phyloP scores from a whole-genome alignment of 2,797 vertebrate species.

The Anabacerthia variegaticeps region DNA sequence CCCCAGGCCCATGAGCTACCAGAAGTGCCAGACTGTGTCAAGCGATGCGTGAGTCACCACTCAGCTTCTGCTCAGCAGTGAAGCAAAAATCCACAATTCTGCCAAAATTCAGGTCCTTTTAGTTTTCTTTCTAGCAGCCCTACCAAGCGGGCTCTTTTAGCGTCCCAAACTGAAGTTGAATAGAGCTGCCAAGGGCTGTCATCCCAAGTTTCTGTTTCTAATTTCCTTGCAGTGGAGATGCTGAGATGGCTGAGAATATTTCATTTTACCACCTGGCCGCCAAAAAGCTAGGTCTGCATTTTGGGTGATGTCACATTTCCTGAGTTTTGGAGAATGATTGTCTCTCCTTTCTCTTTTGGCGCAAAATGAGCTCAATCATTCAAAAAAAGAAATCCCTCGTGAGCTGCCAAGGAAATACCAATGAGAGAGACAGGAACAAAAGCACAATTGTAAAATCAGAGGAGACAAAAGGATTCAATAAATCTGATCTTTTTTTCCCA shows the following conservation, averaged over 20 bases:
- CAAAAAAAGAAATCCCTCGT: constrained; percentile 28
- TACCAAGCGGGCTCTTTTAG: constrained; percentile 38
- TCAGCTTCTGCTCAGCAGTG: constrained; percentile 15
- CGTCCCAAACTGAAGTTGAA: background rate
- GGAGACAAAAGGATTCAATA: constrained; percentile 63
- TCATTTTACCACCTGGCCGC: constrained; percentile 47
- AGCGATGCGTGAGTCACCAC: constrained; percentile 37
- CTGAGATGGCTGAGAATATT: constrained; percentile 55
- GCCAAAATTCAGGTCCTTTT: constrained; percentile 50
- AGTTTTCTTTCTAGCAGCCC: constrained; percentile 34
- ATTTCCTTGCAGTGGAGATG: constrained; percentile 66
- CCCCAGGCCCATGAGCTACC: background rate
- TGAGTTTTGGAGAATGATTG: constrained; percentile 27
- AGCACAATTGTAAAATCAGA: constrained; percentile 61
- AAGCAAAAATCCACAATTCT: constrained; percentile 52
- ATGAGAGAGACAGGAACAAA: constrained; percentile 39
- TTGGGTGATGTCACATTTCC: constrained; percentile 63
- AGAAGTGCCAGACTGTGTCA: constrained; percentile 50
- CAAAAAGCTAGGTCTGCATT: constrained; percentile 45
- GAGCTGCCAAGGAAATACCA: constrained; percentile 50
- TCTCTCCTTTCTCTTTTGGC: constrained; percentile 49
- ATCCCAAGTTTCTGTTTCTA: constrained; percentile 55
- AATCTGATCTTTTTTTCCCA: constrained; percentile 7
- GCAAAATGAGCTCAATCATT: background rate
- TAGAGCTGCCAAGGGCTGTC: constrained; percentile 48